Evolutionary conservation across 2,797 vertebrate genomes (phyloP).

Genomic region (Hydrophis major): DNA sequence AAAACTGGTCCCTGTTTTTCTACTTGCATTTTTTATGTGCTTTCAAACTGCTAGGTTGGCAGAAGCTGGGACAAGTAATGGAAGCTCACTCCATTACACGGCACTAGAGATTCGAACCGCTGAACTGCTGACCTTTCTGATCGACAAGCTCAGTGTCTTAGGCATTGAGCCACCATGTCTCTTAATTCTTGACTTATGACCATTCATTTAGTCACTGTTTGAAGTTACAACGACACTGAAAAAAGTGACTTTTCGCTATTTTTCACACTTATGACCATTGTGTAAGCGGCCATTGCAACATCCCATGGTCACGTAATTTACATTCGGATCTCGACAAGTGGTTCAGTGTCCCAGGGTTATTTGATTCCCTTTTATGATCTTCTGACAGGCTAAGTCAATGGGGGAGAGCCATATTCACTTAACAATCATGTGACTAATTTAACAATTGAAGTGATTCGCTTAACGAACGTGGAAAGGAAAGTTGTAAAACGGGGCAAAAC

Average conservation of each 20-base stretch:
- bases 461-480: neutral
- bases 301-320: neutral
- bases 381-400: neutral
- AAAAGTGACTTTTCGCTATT: neutral
- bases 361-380: neutral
- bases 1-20: too few relatives aligned
- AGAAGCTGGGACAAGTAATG: too few relatives aligned
- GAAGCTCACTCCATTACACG: too few relatives aligned
- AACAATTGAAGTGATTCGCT: neutral
- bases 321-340: neutral
- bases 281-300: neutral
- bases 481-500: neutral
- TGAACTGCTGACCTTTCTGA: too few relatives aligned
- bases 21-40: too few relatives aligned
- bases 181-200: neutral
- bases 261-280: neutral
- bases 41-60: too few relatives aligned
- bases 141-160: too few relatives aligned
- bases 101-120: too few relatives aligned
- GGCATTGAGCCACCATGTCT: too few relatives aligned
- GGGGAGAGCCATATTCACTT: neutral
- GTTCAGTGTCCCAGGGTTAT: neutral
- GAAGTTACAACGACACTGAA: neutral
- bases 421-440: neutral
- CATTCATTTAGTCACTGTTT: neutral